Percentiles rank a stretch among this genome's conserved stretches.
Evolutionary conservation across 2,113 vertebrate genomes (phyloP).

Genomic region (Alligator sinensis): DNA sequence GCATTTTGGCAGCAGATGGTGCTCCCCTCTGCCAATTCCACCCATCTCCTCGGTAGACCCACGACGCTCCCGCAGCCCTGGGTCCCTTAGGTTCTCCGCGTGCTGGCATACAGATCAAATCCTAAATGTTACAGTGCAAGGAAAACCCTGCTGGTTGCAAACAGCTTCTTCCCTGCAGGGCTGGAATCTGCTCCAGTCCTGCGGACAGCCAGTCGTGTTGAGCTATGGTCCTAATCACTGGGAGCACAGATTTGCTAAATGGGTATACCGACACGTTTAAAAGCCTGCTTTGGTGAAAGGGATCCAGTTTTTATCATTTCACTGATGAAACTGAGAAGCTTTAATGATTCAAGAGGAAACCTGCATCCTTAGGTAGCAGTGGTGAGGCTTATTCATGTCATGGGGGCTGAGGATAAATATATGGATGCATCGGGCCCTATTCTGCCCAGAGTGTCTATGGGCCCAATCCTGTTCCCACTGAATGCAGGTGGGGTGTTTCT

Average conservation of each 20-base stretch:
- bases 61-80: background rate
- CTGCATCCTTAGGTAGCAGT: background rate
- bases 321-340: background rate
- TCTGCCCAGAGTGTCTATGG: background rate
- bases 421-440: background rate
- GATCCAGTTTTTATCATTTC: background rate
- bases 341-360: background rate
- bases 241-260: background rate
- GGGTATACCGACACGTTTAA: background rate
- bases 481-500: background rate
- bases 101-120: constrained; percentile 44
- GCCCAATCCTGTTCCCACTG: background rate
- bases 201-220: background rate
- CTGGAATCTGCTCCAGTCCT: background rate
- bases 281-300: background rate
- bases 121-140: background rate
- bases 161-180: background rate
- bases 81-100: constrained; percentile 17
- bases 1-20: constrained; percentile 63
- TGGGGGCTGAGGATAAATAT: no score
- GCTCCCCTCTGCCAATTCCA: constrained; percentile 9
- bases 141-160: constrained; percentile 22
- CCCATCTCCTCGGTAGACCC: background rate
- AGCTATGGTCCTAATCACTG: background rate
- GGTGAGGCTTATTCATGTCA: background rate